Evolutionary conservation across 2,888 invertebrate genomes (phyloP), one percentile per base, ranked within the genome.

Genomic region (Scaptomyza tumidula): DNA sequence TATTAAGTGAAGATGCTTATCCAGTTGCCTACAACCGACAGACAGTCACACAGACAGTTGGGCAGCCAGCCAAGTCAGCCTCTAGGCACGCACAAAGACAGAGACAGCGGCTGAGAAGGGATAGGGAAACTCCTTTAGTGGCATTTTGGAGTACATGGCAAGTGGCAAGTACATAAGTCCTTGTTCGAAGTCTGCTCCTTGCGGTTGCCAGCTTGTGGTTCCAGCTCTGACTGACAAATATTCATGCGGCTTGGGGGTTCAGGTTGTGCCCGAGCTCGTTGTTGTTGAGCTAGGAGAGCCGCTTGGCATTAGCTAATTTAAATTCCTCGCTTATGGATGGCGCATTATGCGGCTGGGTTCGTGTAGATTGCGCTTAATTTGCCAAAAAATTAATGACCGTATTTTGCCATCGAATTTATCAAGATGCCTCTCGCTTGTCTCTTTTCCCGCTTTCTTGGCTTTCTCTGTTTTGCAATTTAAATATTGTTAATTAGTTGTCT

Each of bases 1-100:
- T 74, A 88, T 86, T 88, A 86, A 88, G 83, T 76, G 71, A 83
- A 88, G 86, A 88, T 88, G 84, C 85, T 86, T 88, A 88, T 88
- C 86, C 72, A 73, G 58, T 69, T 37, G 43, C 63, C 63, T 62
- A 44, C 44, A 53, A 11, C 35, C 39, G 55, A 53, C 46, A 37
- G 48, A 9, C 52, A 39, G 52, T 62, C 53, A 43, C 55, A 56
- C 43, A 44, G 48, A 13, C 52, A 27, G 52, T 39, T 71, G 71
- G 70, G 70, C 67, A 71, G 39, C 27, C 14, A 52, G 52, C 58
- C 61, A 58, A 54, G 50, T 41, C 43, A 35, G 46, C 56, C 13
- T 9, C 41, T 48, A 50, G 56, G 46, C 74, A 75, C 70, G 75
- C 61, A 48, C 64, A 61, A 53, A 48, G 14, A 24, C 35, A 24